Percentiles rank a stretch among this genome's conserved stretches.
Evolutionary conservation across 2,888 invertebrate genomes (phyloP).

Genomic region (Digitonthophagus gazella): DNA sequence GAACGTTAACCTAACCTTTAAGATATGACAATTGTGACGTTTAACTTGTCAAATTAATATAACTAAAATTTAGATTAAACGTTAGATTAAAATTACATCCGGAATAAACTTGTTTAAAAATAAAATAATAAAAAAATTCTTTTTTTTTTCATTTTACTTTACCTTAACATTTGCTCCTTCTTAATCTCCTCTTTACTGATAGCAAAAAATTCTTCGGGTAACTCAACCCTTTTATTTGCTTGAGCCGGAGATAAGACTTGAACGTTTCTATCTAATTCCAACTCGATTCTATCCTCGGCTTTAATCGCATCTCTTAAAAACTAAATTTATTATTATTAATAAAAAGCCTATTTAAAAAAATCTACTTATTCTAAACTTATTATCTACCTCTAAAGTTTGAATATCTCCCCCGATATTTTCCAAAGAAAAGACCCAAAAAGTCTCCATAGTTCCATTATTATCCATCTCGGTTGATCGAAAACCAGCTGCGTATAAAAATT

Average conservation of each 20-base stretch:
- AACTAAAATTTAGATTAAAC: no score
- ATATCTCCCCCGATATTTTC: constrained; percentile 56
- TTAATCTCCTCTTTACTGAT: constrained; percentile 81
- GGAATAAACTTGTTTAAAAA: constrained; percentile 7
- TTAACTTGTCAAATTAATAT: no score
- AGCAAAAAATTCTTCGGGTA: constrained; percentile 84
- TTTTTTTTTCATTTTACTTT: no score
- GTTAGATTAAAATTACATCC: constrained; percentile 3
- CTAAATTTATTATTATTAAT: constrained; percentile 47
- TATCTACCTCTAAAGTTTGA: constrained; percentile 57
- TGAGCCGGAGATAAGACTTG: constrained; percentile 80
- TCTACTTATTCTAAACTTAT: not conserved
- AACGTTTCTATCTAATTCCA: constrained; percentile 84
- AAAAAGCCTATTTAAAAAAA: not conserved
- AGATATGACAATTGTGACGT: no score
- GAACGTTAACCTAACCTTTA: no score
- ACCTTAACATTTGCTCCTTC: constrained; percentile 75
- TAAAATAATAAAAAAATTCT: no score
- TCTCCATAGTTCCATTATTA: constrained; percentile 61
- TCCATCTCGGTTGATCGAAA: constrained; percentile 64
- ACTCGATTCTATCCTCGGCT: constrained; percentile 75
- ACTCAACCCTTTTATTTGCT: constrained; percentile 63
- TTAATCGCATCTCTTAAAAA: constrained; percentile 73
- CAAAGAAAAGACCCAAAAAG: constrained; percentile 65
- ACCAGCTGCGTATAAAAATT: constrained; percentile 80